Evolutionary conservation across 2,888 invertebrate species (phyloP).

Genomic region (Eulithis prunata): DNA sequence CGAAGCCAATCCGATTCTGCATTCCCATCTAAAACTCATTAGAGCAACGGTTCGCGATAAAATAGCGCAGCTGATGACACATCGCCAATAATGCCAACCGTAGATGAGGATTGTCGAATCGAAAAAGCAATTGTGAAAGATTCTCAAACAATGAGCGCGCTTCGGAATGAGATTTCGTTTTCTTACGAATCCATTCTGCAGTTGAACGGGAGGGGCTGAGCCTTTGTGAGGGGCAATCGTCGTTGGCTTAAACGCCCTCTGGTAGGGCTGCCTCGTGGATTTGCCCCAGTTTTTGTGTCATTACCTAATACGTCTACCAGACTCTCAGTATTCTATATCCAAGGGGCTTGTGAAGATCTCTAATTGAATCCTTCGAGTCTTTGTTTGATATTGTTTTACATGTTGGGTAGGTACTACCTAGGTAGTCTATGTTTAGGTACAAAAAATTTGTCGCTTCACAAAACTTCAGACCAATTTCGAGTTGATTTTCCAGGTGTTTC

Average conservation of each 20-base stretch:
- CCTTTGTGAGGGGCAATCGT: slow-evolving; percentile 76
- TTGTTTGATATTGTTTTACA: slow-evolving; percentile 6
- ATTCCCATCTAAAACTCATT: slow-evolving; percentile 31
- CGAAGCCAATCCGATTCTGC: slow-evolving; percentile 17
- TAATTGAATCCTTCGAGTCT: slow-evolving; percentile 14
- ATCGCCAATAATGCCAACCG: slow-evolving; percentile 47
- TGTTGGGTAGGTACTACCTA: neutral
- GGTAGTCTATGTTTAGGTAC: too few relatives aligned
- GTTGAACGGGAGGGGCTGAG: slow-evolving; percentile 57
- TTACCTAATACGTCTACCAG: slow-evolving; percentile 9
- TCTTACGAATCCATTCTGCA: slow-evolving; percentile 69
- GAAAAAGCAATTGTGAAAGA: slow-evolving; percentile 72
- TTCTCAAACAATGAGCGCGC: slow-evolving; percentile 70
- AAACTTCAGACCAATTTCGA: too few relatives aligned
- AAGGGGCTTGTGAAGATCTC: slow-evolving; percentile 17
- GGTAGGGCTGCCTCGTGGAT: slow-evolving; percentile 36
- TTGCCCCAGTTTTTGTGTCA: slow-evolving; percentile 33
- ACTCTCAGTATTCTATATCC: slow-evolving; percentile 22
- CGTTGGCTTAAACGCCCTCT: slow-evolving; percentile 70
- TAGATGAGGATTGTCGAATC: slow-evolving; percentile 62
- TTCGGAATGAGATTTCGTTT: slow-evolving; percentile 74
- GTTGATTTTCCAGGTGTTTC: too few relatives aligned
- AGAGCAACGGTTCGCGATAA: slow-evolving; percentile 18
- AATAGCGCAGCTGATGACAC: slow-evolving; percentile 29
- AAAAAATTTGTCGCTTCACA: too few relatives aligned